Conservation (phyloP, 2,113 vertebrate species). For the Myiagra hebetior region DNA sequence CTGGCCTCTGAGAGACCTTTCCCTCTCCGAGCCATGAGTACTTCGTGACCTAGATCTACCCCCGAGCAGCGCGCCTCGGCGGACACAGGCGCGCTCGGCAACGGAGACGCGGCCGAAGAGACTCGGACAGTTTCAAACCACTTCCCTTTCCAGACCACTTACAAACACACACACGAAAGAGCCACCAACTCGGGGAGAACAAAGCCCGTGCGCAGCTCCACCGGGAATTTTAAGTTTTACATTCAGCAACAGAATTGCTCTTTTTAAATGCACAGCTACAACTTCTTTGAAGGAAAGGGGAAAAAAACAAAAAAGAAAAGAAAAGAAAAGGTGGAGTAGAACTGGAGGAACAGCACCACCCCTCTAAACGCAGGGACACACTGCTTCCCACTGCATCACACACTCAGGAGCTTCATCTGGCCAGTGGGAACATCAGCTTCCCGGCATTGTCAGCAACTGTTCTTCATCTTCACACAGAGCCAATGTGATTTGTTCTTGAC, state of each 20-base stretch:
- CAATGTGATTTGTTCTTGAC: neutral
- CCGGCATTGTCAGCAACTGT: neutral
- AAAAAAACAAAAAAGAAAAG: too few species aligned
- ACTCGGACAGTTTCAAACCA: neutral
- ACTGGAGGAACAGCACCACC: neutral
- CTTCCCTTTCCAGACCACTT: neutral
- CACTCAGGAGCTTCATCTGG: neutral
- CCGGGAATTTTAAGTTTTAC: neutral
- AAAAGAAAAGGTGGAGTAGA: neutral
- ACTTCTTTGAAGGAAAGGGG: neutral
- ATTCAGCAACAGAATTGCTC: neutral
- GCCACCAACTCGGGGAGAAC: neutral
- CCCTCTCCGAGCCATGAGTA: neutral
- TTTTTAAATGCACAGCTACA: neutral
- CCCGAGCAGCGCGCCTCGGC: neutral
- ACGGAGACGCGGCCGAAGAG: accelerated
- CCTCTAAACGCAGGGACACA: accelerated
- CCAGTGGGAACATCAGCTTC: neutral
- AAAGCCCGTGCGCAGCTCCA: neutral
- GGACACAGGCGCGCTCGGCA: neutral
- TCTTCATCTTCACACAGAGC: neutral
- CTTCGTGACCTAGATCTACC: neutral
- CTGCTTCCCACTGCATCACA: neutral
- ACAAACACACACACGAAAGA: neutral
- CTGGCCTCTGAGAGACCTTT: neutral